Percentiles rank a stretch among this genome's conserved stretches.
phyloP scores from a whole-genome alignment of 2,113 vertebrate genomes.

The Piaya cayana region DNA sequence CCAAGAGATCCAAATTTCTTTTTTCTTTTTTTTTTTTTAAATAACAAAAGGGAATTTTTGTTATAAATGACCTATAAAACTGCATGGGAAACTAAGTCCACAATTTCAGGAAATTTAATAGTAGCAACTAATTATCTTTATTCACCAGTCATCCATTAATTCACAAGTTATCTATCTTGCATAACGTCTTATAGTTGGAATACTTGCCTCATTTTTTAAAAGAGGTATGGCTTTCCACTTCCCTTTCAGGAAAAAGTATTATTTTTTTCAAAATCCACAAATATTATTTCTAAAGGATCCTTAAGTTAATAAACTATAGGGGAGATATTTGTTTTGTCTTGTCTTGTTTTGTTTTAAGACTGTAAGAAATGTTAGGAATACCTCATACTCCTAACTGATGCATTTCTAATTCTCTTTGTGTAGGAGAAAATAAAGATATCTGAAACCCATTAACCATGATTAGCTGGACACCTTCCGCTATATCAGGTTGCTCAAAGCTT shows the following conservation, averaged over 20 bases:
- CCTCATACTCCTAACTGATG: background rate
- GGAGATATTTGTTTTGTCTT: background rate
- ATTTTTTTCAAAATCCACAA: background rate
- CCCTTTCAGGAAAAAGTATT: background rate
- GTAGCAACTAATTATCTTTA: background rate
- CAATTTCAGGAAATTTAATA: background rate
- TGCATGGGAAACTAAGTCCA: background rate
- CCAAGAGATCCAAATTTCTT: background rate
- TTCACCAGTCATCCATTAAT: background rate
- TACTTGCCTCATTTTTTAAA: background rate
- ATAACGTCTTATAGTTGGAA: background rate
- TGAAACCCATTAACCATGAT: background rate
- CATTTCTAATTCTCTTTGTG: background rate
- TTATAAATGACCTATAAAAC: background rate
- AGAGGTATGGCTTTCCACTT: background rate
- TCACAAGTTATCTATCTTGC: too few species aligned
- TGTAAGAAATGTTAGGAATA: background rate
- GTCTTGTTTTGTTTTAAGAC: background rate
- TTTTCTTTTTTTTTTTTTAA: background rate
- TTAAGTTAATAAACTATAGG: background rate
- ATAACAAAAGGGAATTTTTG: background rate
- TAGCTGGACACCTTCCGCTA: background rate
- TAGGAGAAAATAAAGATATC: background rate
- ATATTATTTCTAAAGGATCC: background rate
- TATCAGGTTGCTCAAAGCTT: too few species aligned